Evolutionary conservation across 2,113 vertebrate species (phyloP).

Genomic region (Rhinopomastus cyanomelas): DNA sequence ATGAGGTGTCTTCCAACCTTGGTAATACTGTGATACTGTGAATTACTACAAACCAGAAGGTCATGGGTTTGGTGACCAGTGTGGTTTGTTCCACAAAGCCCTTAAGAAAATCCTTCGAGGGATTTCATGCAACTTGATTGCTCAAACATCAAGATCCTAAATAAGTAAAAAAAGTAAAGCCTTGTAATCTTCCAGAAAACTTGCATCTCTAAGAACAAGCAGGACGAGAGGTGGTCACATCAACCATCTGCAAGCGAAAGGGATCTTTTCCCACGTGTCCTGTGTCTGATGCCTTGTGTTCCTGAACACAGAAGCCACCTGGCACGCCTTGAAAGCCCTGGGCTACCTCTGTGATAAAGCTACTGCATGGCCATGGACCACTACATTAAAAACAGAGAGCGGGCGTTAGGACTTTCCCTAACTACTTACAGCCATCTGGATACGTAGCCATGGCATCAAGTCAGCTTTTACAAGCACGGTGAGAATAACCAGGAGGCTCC

Average conservation of each 20-base stretch:
- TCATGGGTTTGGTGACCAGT: neutral
- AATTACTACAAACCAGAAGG: too few species aligned
- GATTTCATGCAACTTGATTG: neutral
- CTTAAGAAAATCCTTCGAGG: neutral
- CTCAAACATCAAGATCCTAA: neutral
- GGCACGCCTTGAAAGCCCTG: neutral
- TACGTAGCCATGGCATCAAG: constrained; percentile 35
- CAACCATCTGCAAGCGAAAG: neutral
- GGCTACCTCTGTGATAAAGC: neutral
- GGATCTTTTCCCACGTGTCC: neutral
- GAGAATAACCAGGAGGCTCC: constrained; percentile 47
- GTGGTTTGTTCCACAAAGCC: neutral
- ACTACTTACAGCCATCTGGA: constrained; percentile 26
- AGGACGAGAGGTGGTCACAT: neutral
- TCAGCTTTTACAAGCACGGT: constrained; percentile 3
- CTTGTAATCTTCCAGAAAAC: neutral
- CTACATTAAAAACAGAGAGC: neutral
- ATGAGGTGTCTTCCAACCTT: too few species aligned
- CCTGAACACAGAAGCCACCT: neutral
- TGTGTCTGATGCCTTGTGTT: neutral
- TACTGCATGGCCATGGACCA: neutral
- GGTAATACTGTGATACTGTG: too few species aligned
- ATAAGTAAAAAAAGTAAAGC: neutral
- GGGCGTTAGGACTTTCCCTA: neutral
- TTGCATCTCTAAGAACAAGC: neutral